Conservation (phyloP, 2,113 vertebrate genomes). For the Microtus oregoni region DNA sequence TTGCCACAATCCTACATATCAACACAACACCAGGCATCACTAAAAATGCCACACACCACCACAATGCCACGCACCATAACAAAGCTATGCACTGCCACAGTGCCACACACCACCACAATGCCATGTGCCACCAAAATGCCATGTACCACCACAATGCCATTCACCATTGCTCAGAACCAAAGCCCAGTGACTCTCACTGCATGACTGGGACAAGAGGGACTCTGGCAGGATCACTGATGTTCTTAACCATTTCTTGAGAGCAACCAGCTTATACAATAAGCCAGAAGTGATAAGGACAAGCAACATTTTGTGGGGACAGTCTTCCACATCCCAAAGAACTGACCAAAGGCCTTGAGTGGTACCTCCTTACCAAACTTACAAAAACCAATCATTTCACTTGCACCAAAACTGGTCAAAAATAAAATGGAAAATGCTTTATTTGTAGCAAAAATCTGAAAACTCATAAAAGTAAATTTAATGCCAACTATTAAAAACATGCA, state of each 20-base stretch:
- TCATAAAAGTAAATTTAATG: not conserved
- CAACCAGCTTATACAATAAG: not conserved
- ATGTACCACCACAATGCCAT: too few species aligned
- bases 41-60: too few species aligned
- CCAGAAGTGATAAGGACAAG: not conserved
- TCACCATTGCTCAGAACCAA: not conserved
- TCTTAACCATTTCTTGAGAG: not conserved
- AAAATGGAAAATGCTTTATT: conserved; percentile 8
- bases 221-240: not conserved
- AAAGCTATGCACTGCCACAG: too few species aligned
- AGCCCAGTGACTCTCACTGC: not conserved
- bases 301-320: not conserved
- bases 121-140: too few species aligned
- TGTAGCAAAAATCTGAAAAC: not conserved
- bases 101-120: too few species aligned
- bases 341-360: not conserved
- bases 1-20: not conserved
- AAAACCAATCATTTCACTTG: not conserved
- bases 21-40: too few species aligned
- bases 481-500: conserved; percentile 19
- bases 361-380: not conserved
- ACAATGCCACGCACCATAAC: too few species aligned
- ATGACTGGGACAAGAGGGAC: not conserved
- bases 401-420: not conserved
- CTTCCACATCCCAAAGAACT: not conserved